These are phyloP conservation scores for Falco novaeseelandiae DNA, from an alignment of 2,797 vertebrate genomes.

Conservation along the genomic window DNA sequence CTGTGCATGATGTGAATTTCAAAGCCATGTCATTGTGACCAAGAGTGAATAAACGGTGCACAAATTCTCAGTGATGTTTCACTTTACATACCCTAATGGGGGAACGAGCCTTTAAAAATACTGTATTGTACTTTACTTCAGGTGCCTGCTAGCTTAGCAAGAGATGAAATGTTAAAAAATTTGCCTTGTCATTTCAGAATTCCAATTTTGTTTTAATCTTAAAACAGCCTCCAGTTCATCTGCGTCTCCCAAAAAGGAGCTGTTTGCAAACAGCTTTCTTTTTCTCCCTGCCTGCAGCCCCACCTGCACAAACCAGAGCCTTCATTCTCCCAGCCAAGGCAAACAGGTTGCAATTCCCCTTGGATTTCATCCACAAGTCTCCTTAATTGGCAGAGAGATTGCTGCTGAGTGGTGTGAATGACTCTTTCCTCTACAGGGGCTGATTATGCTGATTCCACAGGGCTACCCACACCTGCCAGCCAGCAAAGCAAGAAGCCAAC, in stretches of 20 bases:
- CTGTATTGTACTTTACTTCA: background rate
- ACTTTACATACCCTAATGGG: background rate
- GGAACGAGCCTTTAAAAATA: background rate
- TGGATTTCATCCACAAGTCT: slow-evolving; percentile 35
- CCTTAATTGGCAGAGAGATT: slow-evolving; percentile 31
- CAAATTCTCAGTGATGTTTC: background rate
- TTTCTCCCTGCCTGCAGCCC: background rate
- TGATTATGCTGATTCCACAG: background rate
- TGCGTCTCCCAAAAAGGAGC: background rate
- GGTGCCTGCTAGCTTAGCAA: background rate
- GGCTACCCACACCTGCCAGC: slow-evolving; percentile 12
- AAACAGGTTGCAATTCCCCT: background rate
- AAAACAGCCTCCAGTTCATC: background rate
- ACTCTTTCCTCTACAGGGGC: slow-evolving; percentile 6
- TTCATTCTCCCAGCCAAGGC: background rate
- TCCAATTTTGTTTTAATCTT: background rate
- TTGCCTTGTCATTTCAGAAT: background rate
- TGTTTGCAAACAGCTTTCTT: slow-evolving; percentile 29
- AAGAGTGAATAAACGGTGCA: background rate
- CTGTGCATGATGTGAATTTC: background rate
- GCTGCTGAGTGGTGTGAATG: background rate
- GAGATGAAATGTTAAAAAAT: background rate
- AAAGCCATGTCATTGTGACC: background rate
- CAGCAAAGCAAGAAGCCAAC: background rate
- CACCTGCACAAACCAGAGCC: background rate